Conservation (phyloP, 2,888 invertebrate species). For the Pandemis heparana region DNA sequence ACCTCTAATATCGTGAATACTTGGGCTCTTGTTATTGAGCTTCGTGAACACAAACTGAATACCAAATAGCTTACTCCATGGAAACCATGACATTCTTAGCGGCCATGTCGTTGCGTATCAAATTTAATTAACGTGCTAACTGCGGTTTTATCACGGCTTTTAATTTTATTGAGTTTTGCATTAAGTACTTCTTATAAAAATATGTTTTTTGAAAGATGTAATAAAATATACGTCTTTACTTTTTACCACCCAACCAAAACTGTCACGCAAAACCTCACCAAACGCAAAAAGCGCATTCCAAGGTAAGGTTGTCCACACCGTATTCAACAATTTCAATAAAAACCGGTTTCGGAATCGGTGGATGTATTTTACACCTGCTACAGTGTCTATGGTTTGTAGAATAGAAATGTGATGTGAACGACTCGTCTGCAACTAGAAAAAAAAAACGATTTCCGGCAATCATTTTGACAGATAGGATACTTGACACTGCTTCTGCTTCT, state of each 20-base stretch:
- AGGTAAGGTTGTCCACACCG: constrained; percentile 25
- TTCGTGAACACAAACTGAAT: constrained; percentile 69
- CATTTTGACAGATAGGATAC: background rate
- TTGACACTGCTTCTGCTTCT: background rate
- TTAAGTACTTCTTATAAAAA: constrained; percentile 18
- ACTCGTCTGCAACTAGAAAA: background rate
- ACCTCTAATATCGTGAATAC: constrained; percentile 49
- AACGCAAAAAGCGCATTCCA: constrained; percentile 43
- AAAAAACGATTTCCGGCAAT: background rate
- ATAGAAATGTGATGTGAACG: background rate
- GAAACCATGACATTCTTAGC: constrained; percentile 62
- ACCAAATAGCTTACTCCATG: constrained; percentile 64
- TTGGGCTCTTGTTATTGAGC: constrained; percentile 47
- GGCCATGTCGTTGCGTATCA: constrained; percentile 64
- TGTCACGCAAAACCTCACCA: constrained; percentile 42
- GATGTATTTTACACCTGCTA: constrained; percentile 4
- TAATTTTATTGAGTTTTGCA: background rate
- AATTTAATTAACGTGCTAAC: constrained; percentile 68
- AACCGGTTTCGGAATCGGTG: constrained; percentile 14
- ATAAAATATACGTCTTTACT: constrained; percentile 24
- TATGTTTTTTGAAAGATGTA: constrained; percentile 15
- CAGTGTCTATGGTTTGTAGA: constrained; percentile 21
- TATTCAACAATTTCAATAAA: constrained; percentile 1
- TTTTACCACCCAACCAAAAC: constrained; percentile 36
- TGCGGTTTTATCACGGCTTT: constrained; percentile 48